phyloP scores from a whole-genome alignment of 1,140 invertebrate species.

The Leptopilina boulardi region DNA sequence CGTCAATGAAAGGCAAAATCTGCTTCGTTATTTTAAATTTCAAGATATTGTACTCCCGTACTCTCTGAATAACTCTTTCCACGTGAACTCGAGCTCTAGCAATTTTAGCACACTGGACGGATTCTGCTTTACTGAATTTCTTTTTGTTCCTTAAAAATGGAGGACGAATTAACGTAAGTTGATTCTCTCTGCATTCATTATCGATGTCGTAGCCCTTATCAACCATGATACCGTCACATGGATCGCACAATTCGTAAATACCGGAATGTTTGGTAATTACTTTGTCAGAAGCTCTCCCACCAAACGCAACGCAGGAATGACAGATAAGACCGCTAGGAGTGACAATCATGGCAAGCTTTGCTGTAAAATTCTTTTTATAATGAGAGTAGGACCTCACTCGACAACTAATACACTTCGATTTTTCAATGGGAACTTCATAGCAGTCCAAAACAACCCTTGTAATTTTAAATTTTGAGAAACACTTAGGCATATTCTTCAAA shows the following conservation, averaged over 20 bases:
- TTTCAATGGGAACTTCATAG: conserved; percentile 14
- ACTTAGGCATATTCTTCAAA: conserved; percentile 39
- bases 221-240: conserved; percentile 47
- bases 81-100: conserved; percentile 48
- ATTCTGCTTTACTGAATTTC: conserved; percentile 50
- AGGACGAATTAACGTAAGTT: conserved; percentile 41
- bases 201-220: conserved; percentile 45
- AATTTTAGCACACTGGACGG: conserved; percentile 57
- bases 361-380: conserved; percentile 30
- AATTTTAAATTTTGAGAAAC: conserved; percentile 35
- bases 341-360: conserved; percentile 15
- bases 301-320: conserved; percentile 25
- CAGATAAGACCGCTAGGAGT: conserved; percentile 36
- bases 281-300: conserved; percentile 57
- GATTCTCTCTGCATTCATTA: too few species aligned
- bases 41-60: too few species aligned
- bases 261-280: conserved; percentile 45
- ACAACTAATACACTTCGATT: conserved; percentile 40
- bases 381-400: conserved; percentile 23
- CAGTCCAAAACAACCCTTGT: background rate
- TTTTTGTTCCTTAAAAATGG: conserved; percentile 42
- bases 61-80: too few species aligned
- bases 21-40: conserved; percentile 53
- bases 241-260: conserved; percentile 33
- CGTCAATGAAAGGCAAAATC: conserved; percentile 24